A percentile compares a stretch with the other conserved stretches of the same genome.
Evolutionary conservation across 2,113 vertebrate genomes (phyloP).

Genomic region (Uria aalge): DNA sequence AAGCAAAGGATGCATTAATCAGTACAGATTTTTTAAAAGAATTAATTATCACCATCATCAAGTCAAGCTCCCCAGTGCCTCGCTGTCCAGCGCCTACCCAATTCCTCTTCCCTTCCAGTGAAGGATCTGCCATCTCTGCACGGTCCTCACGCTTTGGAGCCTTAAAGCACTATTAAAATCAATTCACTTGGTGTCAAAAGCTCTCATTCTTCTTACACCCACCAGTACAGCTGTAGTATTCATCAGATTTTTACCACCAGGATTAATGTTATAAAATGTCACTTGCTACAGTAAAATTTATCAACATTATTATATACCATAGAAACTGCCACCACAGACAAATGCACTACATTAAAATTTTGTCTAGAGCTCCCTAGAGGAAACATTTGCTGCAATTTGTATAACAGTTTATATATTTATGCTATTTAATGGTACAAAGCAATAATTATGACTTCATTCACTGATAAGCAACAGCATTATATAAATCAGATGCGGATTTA

Average conservation of each 20-base stretch:
- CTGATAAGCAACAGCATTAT: constrained; percentile 79
- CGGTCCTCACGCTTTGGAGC: background rate
- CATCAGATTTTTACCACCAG: constrained; percentile 74
- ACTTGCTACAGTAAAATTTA: constrained; percentile 83
- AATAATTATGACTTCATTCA: constrained; percentile 85
- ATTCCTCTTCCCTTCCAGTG: background rate
- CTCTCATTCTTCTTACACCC: constrained; percentile 25
- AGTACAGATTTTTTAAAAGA: constrained; percentile 70
- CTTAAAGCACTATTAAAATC: constrained; percentile 11
- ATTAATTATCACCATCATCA: constrained; percentile 73
- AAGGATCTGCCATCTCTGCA: background rate
- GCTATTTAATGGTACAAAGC: constrained; percentile 85
- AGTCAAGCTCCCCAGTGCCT: constrained; percentile 51
- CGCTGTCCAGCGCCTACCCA: background rate
- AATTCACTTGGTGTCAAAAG: constrained; percentile 36
- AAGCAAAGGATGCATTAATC: constrained; percentile 65
- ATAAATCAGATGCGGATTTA: constrained; percentile 81
- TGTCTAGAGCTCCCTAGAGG: constrained; percentile 84
- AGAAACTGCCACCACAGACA: constrained; percentile 86
- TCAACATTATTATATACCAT: constrained; percentile 87
- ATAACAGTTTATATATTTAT: constrained; percentile 85
- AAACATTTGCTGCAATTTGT: constrained; percentile 79
- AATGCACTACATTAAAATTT: constrained; percentile 85
- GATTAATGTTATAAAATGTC: constrained; percentile 83
- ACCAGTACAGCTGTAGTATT: constrained; percentile 53